Evolutionary conservation across 2,797 vertebrate species (phyloP).

Genomic region (Falco berigora): DNA sequence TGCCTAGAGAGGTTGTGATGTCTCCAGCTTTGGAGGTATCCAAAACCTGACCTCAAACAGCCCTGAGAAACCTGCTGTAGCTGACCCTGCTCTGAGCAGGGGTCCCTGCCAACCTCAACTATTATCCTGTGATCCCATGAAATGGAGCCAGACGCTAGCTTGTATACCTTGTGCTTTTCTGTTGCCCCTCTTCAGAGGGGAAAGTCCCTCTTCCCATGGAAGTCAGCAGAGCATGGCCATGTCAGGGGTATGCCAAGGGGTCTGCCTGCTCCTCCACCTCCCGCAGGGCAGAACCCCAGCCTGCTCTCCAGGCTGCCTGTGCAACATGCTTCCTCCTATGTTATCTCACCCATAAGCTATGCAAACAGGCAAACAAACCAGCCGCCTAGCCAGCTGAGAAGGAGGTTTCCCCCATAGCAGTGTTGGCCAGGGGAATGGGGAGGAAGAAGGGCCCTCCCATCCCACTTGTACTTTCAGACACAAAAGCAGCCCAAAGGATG

Average conservation of each 20-base stretch:
- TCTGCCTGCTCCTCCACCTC: neutral
- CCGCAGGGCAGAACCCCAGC: neutral
- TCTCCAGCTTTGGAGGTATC: neutral
- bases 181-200: rapidly evolving
- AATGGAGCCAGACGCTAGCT: neutral
- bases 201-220: neutral
- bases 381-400: rapidly evolving
- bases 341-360: neutral
- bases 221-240: rapidly evolving
- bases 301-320: neutral
- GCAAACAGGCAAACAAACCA: neutral
- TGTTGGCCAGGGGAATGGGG: neutral
- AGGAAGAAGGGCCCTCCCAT: neutral
- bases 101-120: neutral
- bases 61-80: neutral
- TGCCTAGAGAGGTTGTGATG: neutral
- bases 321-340: rapidly evolving
- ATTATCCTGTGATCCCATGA: neutral
- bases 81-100: neutral
- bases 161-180: neutral
- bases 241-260: neutral
- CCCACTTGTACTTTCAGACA: neutral
- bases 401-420: neutral
- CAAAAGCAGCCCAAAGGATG: neutral
- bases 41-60: neutral